A percentile compares a stretch with the other conserved stretches of the same genome.
phyloP scores from a whole-genome alignment of 2,797 vertebrate species.

The Aotus griseimembra region DNA sequence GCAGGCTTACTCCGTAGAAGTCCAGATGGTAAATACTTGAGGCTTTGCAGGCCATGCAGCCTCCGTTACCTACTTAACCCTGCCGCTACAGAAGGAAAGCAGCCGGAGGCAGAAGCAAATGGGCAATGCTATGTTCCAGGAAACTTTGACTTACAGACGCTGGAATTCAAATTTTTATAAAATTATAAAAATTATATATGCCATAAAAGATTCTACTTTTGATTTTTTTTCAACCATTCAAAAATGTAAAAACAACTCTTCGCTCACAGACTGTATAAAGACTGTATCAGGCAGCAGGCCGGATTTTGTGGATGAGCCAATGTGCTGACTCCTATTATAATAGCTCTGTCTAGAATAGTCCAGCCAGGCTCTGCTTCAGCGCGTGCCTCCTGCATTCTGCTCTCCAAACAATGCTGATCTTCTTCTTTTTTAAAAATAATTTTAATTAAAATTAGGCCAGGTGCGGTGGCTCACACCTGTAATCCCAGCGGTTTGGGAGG shows the following conservation, averaged over 20 bases:
- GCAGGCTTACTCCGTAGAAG: not conserved
- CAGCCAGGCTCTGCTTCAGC: not conserved
- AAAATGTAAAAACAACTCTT: not conserved
- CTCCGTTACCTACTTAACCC: not conserved
- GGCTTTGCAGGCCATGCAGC: not conserved
- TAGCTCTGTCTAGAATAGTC: not conserved
- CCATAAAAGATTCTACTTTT: not conserved
- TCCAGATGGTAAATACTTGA: not conserved
- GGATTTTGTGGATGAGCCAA: not conserved
- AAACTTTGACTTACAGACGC: not conserved
- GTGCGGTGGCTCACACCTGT: no score
- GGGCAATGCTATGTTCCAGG: not conserved
- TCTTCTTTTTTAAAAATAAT: no score
- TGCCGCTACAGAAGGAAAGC: not conserved
- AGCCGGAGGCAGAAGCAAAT: not conserved
- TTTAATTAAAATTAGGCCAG: no score
- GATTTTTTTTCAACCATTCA: not conserved
- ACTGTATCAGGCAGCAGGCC: not conserved
- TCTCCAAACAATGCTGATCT: not conserved
- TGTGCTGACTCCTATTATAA: not conserved
- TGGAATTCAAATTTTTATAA: not conserved
- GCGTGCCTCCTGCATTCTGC: not conserved
- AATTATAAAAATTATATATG: not conserved
- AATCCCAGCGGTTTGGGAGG: not conserved
- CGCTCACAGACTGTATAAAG: not conserved